Evolutionary conservation across 2,888 invertebrate species (phyloP).

Genomic region (Gastrophysa polygoni): DNA sequence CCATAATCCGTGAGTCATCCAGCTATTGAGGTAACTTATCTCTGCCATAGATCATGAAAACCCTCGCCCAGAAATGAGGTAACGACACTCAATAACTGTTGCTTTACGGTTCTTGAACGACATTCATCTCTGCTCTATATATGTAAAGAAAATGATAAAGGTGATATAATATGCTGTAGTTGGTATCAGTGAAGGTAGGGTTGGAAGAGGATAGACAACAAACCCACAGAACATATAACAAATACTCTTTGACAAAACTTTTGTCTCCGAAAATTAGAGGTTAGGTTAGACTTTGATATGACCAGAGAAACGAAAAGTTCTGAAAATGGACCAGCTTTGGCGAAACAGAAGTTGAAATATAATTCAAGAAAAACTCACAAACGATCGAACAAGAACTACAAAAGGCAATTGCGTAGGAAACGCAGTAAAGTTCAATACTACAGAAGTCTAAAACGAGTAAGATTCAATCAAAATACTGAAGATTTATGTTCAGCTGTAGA

Average conservation of each 20-base stretch:
- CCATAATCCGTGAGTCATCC: too few relatives aligned
- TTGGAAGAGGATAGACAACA: too few relatives aligned
- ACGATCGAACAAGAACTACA: conserved; percentile 14
- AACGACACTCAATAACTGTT: not conserved
- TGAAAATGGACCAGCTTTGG: not conserved
- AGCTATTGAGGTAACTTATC: too few relatives aligned
- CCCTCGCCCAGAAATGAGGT: too few relatives aligned
- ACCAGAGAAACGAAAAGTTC: not conserved
- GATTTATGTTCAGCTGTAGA: conserved; percentile 45
- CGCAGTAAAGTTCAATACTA: conserved; percentile 42
- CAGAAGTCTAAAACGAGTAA: conserved; percentile 33
- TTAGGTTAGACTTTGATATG: too few relatives aligned
- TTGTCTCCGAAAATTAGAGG: too few relatives aligned
- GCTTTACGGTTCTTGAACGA: not conserved
- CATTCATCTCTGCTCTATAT: not conserved
- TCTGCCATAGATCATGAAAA: too few relatives aligned
- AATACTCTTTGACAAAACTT: too few relatives aligned
- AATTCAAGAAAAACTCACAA: not conserved
- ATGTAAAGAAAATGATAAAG: too few relatives aligned
- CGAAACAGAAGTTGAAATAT: not conserved
- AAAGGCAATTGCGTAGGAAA: conserved; percentile 35
- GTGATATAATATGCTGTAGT: too few relatives aligned
- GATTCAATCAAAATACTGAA: conserved; percentile 38
- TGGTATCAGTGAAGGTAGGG: too few relatives aligned
- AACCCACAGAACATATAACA: too few relatives aligned